Base-by-base conservation (phyloP, 1,140 invertebrate genomes). In the Caenorhabditis remanei region DNA sequence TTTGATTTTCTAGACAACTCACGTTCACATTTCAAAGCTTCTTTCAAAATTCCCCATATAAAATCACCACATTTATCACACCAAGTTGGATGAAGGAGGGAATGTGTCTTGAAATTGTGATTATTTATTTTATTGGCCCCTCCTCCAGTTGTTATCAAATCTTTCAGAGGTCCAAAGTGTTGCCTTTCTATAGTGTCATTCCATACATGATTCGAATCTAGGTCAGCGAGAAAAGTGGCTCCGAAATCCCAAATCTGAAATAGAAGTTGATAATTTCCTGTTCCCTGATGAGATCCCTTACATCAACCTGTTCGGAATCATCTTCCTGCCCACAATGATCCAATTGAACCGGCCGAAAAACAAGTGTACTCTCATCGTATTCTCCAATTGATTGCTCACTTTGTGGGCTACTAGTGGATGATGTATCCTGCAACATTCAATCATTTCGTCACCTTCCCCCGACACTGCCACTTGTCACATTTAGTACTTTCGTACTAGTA, bases 51-150 rank as follows among this genome's bases (percentile, higher is more conserved):
- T 46, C 93, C 93, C 93, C 93, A 94, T 63, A 94, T 94, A 83
- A 94, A 94, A 90, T 94, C 94, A 1, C 93, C 93, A 90, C 94
- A 94, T 79, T 93, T 92, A 88, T 94, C 94, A 91, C 94, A 94
- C 93, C 93, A 94, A 2, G 94, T 94, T 5, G 94, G 93, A 87
- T 93, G 89, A 1, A 89, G 53, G 21, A 89, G 86, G 21, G 61
- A 48, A n/a, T 90, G 41, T 11, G 86, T 55, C 50, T 88, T 89
- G 88, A 53, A 88, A 83, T 21, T 56, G 67, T 89, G 89, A 43
- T 58, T 83, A 32, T 56, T 61, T 56, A 43, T 89, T 79, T 71
- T 84, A 46, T 85, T 87, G 43, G 41, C 67, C 19, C 58, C 53
- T 65, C 61, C 87, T 56, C 84, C 88, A 43, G 90, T 83, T 43